Conservation (phyloP, 2,797 vertebrate genomes). For the Acrocephalus scirpaceus region DNA sequence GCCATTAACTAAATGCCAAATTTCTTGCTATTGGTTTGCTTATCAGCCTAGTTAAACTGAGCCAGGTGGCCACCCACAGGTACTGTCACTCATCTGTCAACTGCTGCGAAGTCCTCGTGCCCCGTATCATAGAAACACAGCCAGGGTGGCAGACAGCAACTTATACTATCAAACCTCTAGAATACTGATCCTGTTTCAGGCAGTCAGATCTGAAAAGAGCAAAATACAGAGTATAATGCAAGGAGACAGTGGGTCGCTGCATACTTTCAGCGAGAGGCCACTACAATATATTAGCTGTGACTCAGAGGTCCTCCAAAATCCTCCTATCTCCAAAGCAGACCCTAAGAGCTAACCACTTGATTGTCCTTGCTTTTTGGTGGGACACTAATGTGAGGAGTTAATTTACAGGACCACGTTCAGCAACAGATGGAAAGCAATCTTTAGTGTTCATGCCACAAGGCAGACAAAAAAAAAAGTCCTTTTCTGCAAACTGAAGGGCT, state of each 20-base stretch:
- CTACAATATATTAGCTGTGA: neutral
- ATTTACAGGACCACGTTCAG: neutral
- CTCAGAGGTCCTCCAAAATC: neutral
- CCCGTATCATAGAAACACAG: fast-evolving
- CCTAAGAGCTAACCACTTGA: neutral
- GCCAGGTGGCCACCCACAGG: neutral
- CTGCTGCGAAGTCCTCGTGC: neutral
- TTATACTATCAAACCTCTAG: neutral
- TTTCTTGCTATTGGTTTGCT: neutral
- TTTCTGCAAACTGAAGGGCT: neutral
- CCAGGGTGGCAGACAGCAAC: fast-evolving
- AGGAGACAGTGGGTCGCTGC: neutral
- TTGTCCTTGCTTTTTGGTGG: neutral
- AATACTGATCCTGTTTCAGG: neutral
- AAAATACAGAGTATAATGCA: neutral
- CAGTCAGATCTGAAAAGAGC: neutral
- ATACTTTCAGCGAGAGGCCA: neutral
- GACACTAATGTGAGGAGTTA: neutral
- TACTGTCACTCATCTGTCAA: neutral
- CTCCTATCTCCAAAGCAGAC: neutral
- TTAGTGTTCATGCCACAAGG: neutral
- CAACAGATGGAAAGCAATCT: neutral
- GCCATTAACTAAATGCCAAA: neutral
- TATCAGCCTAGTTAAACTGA: neutral
- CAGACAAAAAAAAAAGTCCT: neutral